Base-by-base conservation (phyloP, 2,888 invertebrate species). In the Drosophila incognita region DNA sequence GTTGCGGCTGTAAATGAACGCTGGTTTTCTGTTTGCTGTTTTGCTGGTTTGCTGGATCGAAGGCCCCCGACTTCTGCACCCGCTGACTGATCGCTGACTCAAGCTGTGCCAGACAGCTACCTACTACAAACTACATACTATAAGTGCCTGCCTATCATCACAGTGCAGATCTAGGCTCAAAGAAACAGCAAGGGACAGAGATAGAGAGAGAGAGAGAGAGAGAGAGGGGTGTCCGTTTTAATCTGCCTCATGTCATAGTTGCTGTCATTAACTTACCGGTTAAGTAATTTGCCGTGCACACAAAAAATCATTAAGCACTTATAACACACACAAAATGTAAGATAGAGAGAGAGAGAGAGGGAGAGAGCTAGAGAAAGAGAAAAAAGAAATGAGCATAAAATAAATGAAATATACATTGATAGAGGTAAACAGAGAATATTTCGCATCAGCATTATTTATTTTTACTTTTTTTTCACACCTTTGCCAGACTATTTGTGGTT, bases 251-350 rank as follows among this genome's bases (percentile, higher is more conserved):
- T 81, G 67, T 82, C 77, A 77, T 87, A 84, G 88, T 82, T 80
- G 89, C 83, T 85, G 90, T 88, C 89, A 86, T 86, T 85, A 85
- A 74, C 70, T 82, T 66, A 74, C 72, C 76, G 81, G 76, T 73
- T 90, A 90, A 86, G 89, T 86, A 86, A 88, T 86, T 90, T 90
- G 87, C 86, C 90, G 65, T 81, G 90, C 76, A 81, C 61, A 81
- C 56, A 59, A 71, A 67, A 84, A 79, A 77, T 80, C 90, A 89
- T 82, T 84, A 89, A 87, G 72, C 59, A 61, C 53, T 64, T 60
- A 24, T n/a, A 57, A 38, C 15, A 53, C 33, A 42, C 31, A 33
- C n/a, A 6, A 38, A n/a, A 54, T 48, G 11, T 10, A 10, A 27
- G 15, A 13, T 4, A n/a, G 24, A 56, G 7, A 52, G 38, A 24